These are phyloP conservation scores for Coranthus polyacanthus DNA, from an alignment of 2,797 vertebrate genomes.

Conservation along the genomic window DNA sequence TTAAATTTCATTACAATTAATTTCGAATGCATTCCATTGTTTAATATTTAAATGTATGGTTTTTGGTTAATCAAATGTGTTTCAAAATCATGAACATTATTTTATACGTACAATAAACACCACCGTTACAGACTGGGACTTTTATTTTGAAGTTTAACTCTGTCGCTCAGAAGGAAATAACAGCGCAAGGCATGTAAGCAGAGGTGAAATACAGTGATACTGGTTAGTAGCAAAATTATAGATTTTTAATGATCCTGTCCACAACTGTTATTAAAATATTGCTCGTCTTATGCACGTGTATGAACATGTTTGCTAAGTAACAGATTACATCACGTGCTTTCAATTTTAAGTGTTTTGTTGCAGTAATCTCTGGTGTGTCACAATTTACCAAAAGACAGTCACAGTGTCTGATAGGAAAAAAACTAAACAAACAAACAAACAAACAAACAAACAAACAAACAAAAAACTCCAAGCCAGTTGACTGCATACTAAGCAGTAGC, in stretches of 20 bases:
- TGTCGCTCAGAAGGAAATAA: slow-evolving; percentile 40
- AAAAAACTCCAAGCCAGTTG: background rate
- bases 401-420: background rate
- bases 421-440: too few species aligned
- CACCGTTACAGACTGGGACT: background rate
- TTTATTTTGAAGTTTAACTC: slow-evolving; percentile 61
- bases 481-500: background rate
- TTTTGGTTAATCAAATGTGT: accelerated
- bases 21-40: background rate
- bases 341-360: background rate
- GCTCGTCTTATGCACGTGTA: background rate
- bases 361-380: background rate
- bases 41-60: accelerated
- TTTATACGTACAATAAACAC: background rate
- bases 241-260: background rate
- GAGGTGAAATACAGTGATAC: background rate
- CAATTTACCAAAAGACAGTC: background rate
- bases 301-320: background rate
- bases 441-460: too few species aligned
- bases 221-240: background rate
- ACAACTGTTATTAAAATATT: background rate
- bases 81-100: background rate
- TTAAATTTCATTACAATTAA: background rate
- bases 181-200: slow-evolving; percentile 23
- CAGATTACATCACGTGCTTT: background rate